These are phyloP conservation scores for Hippocampus abdominalis DNA, from an alignment of 2,113 vertebrate genomes.

Conservation along the genomic window DNA sequence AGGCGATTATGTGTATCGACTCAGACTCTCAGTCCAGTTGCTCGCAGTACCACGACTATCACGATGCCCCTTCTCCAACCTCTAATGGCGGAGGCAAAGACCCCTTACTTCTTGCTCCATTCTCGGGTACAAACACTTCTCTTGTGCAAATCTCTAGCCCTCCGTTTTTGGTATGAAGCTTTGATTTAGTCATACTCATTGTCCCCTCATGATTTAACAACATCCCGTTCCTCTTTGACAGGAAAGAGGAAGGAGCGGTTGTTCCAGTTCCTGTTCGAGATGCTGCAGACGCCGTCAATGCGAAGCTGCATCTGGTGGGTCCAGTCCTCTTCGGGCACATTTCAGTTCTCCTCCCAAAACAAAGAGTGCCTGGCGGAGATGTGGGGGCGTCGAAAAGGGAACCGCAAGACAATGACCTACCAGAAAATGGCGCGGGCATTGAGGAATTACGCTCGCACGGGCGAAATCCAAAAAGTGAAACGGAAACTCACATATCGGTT, in stretches of 20 bases:
- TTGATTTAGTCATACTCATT: background rate
- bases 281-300: constrained; percentile 78
- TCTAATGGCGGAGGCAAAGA: constrained; percentile 47
- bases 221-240: constrained; percentile 33
- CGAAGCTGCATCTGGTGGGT: constrained; percentile 80
- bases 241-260: constrained; percentile 77
- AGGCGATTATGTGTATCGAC: constrained; percentile 59
- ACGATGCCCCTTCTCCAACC: constrained; percentile 60
- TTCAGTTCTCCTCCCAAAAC: constrained; percentile 81
- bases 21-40: constrained; percentile 73
- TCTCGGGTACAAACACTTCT: constrained; percentile 59
- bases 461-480: constrained; percentile 78
- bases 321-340: constrained; percentile 70
- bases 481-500: constrained; percentile 78
- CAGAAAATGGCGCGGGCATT: constrained; percentile 80
- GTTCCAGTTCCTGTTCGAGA: constrained; percentile 81
- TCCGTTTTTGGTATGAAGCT: background rate
- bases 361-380: constrained; percentile 77
- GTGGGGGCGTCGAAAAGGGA: constrained; percentile 77
- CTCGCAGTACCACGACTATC: constrained; percentile 71
- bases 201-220: constrained; percentile 13
- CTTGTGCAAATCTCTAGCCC: background rate
- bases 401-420: constrained; percentile 81
- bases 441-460: constrained; percentile 75
- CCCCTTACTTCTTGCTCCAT: constrained; percentile 46